Evolutionary conservation across 2,797 vertebrate genomes (phyloP).

Genomic region (Cygnus olor): DNA sequence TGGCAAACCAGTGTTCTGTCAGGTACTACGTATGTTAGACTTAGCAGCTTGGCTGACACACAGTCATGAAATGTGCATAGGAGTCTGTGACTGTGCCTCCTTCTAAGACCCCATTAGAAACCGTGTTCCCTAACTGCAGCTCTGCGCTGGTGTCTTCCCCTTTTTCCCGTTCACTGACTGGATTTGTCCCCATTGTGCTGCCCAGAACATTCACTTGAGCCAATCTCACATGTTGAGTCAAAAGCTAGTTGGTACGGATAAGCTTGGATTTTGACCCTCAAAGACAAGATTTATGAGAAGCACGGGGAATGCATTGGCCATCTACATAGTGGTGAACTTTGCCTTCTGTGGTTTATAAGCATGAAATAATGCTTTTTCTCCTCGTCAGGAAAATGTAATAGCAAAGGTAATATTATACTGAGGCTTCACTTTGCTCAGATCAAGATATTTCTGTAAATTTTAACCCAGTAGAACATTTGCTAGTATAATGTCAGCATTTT

Average conservation of each 20-base stretch:
- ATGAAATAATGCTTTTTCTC: not conserved
- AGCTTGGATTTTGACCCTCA: not conserved
- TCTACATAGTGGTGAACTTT: not conserved
- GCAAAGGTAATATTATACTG: not conserved
- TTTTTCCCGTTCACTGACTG: not conserved
- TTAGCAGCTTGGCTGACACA: not conserved
- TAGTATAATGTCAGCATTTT: not conserved
- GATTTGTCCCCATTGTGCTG: not conserved
- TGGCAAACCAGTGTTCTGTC: not conserved
- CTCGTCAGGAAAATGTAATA: not conserved
- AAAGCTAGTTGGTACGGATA: not conserved
- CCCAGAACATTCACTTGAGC: not conserved
- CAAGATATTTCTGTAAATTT: constrained; percentile 6
- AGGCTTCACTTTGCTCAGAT: not conserved
- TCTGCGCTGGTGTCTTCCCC: not conserved
- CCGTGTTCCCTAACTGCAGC: not conserved
- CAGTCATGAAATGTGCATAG: not conserved
- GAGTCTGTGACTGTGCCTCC: not conserved
- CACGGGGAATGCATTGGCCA: not conserved
- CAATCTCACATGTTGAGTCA: not conserved
- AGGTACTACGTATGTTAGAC: not conserved
- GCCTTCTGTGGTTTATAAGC: not conserved
- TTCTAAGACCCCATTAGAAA: not conserved
- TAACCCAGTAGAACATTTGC: not conserved
- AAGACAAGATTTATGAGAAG: not conserved